phyloP scores from a whole-genome alignment of 2,113 vertebrate genomes.

The Entomyzon cyanotis region DNA sequence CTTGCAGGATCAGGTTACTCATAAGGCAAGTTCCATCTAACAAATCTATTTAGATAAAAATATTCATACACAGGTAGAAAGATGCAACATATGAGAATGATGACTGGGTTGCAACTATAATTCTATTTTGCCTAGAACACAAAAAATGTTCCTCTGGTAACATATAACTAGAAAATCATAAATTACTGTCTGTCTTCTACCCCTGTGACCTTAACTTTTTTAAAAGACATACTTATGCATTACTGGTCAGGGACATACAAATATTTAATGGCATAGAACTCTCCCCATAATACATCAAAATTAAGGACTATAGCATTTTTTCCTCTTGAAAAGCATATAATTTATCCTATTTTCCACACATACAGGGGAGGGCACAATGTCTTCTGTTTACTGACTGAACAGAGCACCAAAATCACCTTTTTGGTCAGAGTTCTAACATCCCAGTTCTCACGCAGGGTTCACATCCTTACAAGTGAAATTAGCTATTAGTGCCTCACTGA shows the following conservation, averaged over 20 bases:
- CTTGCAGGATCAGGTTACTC: not conserved
- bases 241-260: not conserved
- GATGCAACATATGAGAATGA: not conserved
- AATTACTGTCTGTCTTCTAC: not conserved
- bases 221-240: not conserved
- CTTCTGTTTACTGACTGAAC: not conserved
- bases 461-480: not conserved
- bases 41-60: not conserved
- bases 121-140: not conserved
- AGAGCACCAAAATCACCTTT: not conserved
- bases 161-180: not conserved
- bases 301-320: not conserved
- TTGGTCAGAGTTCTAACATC: not conserved
- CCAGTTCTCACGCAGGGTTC: not conserved
- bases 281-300: not conserved
- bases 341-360: not conserved
- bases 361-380: not conserved
- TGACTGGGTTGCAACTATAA: not conserved
- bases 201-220: not conserved
- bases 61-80: not conserved
- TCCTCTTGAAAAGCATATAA: not conserved
- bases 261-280: not conserved
- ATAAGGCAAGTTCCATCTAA: not conserved
- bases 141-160: not conserved
- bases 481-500: not conserved